Conservation (phyloP, 2,888 invertebrate genomes). For the Carpatolechia fugitivella region DNA sequence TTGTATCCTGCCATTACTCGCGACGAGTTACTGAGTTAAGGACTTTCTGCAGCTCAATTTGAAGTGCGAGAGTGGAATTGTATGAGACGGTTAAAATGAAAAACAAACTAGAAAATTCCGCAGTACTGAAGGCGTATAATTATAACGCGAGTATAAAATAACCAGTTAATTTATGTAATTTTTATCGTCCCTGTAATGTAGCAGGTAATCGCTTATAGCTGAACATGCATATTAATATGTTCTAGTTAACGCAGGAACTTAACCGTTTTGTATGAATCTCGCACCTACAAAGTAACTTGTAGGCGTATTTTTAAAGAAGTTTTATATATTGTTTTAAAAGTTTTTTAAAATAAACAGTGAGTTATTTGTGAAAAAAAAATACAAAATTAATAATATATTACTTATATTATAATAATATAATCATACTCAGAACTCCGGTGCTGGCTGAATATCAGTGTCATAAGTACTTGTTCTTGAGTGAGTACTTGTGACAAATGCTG, state of each 20-base stretch:
- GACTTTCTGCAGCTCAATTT: background rate
- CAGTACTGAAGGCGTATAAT: constrained; percentile 5
- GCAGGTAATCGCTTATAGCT: constrained; percentile 45
- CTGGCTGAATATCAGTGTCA: too few species aligned
- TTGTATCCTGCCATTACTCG: background rate
- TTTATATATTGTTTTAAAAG: too few species aligned
- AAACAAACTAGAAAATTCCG: constrained; percentile 9
- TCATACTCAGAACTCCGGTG: too few species aligned
- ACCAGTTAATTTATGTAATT: constrained; percentile 42
- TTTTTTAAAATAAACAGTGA: background rate
- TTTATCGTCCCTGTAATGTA: constrained; percentile 37
- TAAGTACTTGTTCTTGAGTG: too few species aligned
- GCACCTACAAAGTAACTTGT: too few species aligned
- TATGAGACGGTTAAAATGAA: constrained; percentile 1
- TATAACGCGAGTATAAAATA: constrained; percentile 30
- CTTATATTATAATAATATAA: too few species aligned
- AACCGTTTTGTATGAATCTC: background rate
- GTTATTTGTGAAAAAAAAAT: background rate
- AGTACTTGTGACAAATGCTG: too few species aligned
- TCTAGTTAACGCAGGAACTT: constrained; percentile 38
- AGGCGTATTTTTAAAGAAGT: too few species aligned
- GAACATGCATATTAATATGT: constrained; percentile 45
- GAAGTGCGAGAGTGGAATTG: too few species aligned
- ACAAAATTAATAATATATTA: too few species aligned
- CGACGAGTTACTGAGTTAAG: background rate